phyloP scores from a whole-genome alignment of 2,113 vertebrate genomes.

The Oncorhynchus gorbuscha region DNA sequence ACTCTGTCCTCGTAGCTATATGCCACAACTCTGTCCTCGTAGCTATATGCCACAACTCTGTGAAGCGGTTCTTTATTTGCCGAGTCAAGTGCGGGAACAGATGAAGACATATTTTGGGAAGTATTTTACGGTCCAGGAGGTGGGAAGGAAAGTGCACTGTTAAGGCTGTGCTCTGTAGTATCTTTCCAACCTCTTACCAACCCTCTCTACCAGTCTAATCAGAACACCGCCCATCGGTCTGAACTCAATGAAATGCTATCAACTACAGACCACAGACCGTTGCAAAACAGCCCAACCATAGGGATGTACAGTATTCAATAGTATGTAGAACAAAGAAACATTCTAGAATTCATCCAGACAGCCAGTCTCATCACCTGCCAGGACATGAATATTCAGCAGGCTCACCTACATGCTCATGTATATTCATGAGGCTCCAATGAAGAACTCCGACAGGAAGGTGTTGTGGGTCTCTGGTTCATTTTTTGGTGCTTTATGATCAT shows the following conservation, averaged over 20 bases:
- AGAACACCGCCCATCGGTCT: neutral
- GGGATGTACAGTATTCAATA: too few species aligned
- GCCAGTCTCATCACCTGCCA: constrained; percentile 46
- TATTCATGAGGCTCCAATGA: constrained; percentile 61
- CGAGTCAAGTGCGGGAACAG: constrained; percentile 22
- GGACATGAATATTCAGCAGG: constrained; percentile 56
- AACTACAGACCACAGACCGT: too few species aligned
- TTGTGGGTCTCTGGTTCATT: constrained; percentile 35
- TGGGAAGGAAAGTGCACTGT: constrained; percentile 25
- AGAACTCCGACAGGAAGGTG: constrained; percentile 21
- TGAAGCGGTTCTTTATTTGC: constrained; percentile 27
- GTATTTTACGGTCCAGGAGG: constrained; percentile 31
- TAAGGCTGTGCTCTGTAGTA: neutral
- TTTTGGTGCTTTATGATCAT: constrained; percentile 34
- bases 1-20: too few species aligned
- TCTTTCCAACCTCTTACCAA: neutral
- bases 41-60: too few species aligned
- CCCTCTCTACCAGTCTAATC: neutral
- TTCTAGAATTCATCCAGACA: too few species aligned
- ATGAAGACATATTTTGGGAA: constrained; percentile 35
- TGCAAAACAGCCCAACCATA: too few species aligned
- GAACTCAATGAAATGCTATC: too few species aligned
- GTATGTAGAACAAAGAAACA: too few species aligned
- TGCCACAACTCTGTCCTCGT: too few species aligned
- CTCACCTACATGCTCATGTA: constrained; percentile 53